Conservation (phyloP, 1,140 invertebrate genomes). For the Danaus melanippus region DNA sequence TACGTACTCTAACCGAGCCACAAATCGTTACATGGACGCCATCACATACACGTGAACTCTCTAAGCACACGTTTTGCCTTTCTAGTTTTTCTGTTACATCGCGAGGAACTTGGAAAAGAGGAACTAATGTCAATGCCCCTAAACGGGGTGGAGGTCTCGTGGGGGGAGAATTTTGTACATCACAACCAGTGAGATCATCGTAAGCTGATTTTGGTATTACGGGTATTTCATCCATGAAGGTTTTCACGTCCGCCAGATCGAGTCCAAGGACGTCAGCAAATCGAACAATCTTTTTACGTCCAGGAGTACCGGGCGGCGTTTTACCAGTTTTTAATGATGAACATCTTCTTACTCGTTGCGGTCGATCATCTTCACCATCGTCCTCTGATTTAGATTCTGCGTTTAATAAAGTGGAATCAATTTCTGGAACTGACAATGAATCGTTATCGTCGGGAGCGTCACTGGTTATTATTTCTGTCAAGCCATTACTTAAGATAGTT, state of each 20-base stretch:
- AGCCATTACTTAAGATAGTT: conserved; percentile 17
- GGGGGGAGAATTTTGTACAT: conserved; percentile 61
- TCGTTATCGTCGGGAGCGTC: conserved; percentile 45
- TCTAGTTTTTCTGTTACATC: conserved; percentile 84
- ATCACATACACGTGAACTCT: conserved; percentile 85
- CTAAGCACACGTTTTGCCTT: conserved; percentile 85
- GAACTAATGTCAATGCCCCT: conserved; percentile 73
- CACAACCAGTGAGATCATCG: conserved; percentile 77
- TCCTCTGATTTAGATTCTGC: conserved; percentile 38
- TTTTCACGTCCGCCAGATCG: conserved; percentile 92
- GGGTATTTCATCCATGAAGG: conserved; percentile 91
- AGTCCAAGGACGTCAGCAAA: conserved; percentile 96
- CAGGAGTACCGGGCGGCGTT: conserved; percentile 90
- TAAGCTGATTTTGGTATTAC: conserved; percentile 90
- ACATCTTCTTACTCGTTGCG: conserved; percentile 80
- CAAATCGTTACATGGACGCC: conserved; percentile 82
- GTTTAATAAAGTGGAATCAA: conserved; percentile 42
- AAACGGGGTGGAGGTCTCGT: conserved; percentile 51
- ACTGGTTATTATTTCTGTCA: conserved; percentile 45
- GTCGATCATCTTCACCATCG: conserved; percentile 67
- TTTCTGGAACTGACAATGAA: conserved; percentile 42
- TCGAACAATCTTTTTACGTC: conserved; percentile 93
- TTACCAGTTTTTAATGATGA: conserved; percentile 93
- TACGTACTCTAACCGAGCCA: conserved; percentile 89
- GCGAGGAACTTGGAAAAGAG: conserved; percentile 88